Evolutionary conservation across 2,888 invertebrate genomes (phyloP), one percentile per base, ranked within the genome.

Genomic region (Esperia sulphurella): DNA sequence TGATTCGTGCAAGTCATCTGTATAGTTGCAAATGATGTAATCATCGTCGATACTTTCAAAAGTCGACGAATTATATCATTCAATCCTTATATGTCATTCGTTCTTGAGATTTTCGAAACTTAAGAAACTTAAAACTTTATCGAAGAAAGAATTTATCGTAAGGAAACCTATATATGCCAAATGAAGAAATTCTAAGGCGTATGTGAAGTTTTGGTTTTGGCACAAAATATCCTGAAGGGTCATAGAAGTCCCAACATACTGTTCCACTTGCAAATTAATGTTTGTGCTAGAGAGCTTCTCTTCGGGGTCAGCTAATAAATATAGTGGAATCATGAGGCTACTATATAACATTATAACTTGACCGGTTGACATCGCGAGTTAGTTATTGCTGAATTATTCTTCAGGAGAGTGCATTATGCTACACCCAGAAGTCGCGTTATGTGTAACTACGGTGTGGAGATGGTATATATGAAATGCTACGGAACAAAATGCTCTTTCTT

Each of bases 321-420:
- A 39, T 14, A 39, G 14, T 14, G 14, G 39, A 39, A 39, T 39
- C 39, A 39, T 9, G 29, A 5, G n/a, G 41, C 41, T n/a, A 21
- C 7, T 29, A 44, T 37, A 44, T 48, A 33, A 38, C 45, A 49
- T 52, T 51, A 54, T 45, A 52, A 53, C 55, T 53, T 60, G 64
- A 59, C 61, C 66, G 53, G 57, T 61, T 66, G 66, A 67, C 63
- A 56, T 48, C 45, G 48, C 35, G 41, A 55, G 61, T 68, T 64
- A 71, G 63, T 68, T 71, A 73, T 71, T 59, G 65, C 61, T 48
- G 41, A 68, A 71, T 69, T 75, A 71, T 71, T 63, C 68, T 57
- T 53, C 52, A 55, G 53, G 57, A 54, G 61, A 53, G 59, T 60
- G 68, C 66, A 68, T 68, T 71, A 65, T 55, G 14, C 43, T n/a